phyloP scores from a whole-genome alignment of 2,113 vertebrate genomes.

The Spea multiplicata region DNA sequence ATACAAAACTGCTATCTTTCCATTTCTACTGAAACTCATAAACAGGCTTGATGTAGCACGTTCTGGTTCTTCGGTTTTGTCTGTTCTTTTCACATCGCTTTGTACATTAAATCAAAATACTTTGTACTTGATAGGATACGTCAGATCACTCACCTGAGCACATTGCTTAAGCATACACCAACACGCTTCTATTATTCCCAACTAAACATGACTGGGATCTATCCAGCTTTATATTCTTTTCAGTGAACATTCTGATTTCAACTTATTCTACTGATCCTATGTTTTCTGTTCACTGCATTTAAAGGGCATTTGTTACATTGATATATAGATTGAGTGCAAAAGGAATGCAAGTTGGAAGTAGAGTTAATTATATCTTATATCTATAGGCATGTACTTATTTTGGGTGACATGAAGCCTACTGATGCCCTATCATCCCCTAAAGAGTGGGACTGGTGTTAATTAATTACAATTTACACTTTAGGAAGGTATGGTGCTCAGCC shows the following conservation, averaged over 20 bases:
- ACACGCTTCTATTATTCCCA: not conserved
- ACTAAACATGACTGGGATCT: not conserved
- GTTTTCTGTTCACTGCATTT: not conserved
- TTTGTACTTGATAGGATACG: not conserved
- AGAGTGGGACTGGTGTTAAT: too few species aligned
- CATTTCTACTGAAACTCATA: not conserved
- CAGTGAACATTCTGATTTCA: not conserved
- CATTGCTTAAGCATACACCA: conserved; percentile 19
- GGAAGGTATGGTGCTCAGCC: too few species aligned
- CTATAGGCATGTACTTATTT: too few species aligned
- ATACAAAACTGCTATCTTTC: not conserved
- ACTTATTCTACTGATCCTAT: not conserved
- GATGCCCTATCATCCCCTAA: too few species aligned
- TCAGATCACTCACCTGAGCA: conserved; percentile 4
- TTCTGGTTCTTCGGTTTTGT: not conserved
- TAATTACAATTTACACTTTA: too few species aligned
- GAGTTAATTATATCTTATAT: too few species aligned
- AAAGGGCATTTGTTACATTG: too few species aligned
- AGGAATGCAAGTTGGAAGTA: too few species aligned
- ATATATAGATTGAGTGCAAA: too few species aligned
- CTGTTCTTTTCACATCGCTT: not conserved
- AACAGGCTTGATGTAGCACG: not conserved
- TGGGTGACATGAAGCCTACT: too few species aligned
- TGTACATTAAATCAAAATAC: conserved; percentile 13
- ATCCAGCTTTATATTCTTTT: conserved; percentile 1